Evolutionary conservation across 2,113 vertebrate genomes (phyloP).

Genomic region (Heptranchias perlo): DNA sequence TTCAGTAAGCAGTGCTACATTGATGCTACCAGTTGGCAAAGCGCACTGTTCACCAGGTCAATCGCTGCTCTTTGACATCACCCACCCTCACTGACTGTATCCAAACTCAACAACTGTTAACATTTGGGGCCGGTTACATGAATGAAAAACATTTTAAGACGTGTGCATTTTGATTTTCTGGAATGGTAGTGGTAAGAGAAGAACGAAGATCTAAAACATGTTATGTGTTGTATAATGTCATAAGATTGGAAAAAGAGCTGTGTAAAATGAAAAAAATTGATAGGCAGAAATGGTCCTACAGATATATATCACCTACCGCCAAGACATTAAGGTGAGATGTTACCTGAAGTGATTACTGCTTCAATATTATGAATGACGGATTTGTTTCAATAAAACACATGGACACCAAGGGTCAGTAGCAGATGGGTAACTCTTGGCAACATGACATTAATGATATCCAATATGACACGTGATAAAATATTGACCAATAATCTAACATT

Average conservation of each 20-base stretch:
- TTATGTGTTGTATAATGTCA: neutral
- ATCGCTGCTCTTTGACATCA: neutral
- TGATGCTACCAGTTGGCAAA: neutral
- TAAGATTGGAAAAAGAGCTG: neutral
- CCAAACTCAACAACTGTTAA: neutral
- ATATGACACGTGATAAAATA: neutral
- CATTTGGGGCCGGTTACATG: neutral
- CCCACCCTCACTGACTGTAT: neutral
- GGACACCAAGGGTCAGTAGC: neutral
- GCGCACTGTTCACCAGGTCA: neutral
- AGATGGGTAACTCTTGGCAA: neutral
- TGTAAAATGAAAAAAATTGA: neutral
- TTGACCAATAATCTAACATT: neutral
- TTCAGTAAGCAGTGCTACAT: neutral
- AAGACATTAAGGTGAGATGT: neutral
- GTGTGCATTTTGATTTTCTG: neutral
- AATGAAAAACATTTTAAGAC: neutral
- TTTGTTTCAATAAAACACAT: neutral
- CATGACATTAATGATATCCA: neutral
- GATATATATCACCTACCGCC: neutral
- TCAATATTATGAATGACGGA: neutral
- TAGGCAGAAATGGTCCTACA: neutral
- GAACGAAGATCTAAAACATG: neutral
- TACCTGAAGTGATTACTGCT: neutral
- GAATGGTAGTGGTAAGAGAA: neutral